Conservation (phyloP, 2,113 vertebrate genomes). For the Thinocorus orbignyianus region DNA sequence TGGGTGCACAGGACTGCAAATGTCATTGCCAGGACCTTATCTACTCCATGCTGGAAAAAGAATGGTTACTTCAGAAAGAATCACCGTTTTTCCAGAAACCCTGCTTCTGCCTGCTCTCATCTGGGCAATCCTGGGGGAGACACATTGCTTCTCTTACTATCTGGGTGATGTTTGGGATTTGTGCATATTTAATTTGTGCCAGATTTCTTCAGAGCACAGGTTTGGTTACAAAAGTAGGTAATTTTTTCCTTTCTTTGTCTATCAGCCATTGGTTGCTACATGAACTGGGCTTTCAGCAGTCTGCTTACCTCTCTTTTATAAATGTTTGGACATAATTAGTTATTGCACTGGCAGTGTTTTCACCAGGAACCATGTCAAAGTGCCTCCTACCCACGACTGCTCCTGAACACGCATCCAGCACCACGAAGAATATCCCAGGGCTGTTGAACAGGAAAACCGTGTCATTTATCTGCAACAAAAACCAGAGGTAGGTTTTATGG, state of each 20-base stretch:
- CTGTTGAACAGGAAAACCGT: neutral
- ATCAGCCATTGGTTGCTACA: neutral
- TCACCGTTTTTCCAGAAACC: neutral
- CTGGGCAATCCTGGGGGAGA: neutral
- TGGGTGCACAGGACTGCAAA: neutral
- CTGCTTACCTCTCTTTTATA: conserved; percentile 62
- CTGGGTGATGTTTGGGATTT: neutral
- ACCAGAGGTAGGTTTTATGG: neutral
- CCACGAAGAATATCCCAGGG: conserved; percentile 17
- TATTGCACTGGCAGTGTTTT: neutral
- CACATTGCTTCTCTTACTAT: neutral
- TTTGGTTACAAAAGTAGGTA: neutral
- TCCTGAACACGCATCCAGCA: conserved; percentile 35
- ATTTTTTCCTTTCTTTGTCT: neutral
- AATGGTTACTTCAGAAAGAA: neutral
- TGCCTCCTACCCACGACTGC: neutral
- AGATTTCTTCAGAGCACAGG: neutral
- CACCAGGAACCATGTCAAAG: conserved; percentile 15
- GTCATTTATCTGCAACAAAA: conserved; percentile 60
- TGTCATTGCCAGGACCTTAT: neutral
- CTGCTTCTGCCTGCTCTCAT: neutral
- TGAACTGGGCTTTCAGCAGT: neutral
- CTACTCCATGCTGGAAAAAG: neutral
- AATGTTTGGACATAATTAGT: conserved; percentile 34
- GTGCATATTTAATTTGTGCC: neutral